These are phyloP conservation scores for Aphelenchoides avenae DNA, from an alignment of 1,140 invertebrate genomes.

Conservation along the genomic window DNA sequence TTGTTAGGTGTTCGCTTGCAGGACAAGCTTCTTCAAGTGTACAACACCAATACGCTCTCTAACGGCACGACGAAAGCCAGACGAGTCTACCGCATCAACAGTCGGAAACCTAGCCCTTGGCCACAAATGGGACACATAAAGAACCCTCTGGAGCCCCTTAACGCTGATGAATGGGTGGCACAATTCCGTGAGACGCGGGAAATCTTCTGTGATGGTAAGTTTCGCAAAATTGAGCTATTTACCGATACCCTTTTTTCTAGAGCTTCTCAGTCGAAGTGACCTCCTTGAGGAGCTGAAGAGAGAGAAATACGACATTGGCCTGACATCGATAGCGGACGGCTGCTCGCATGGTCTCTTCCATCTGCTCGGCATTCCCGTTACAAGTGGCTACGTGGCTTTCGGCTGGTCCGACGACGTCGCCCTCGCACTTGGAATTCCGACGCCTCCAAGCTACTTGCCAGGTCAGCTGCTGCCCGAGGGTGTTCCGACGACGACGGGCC, in stretches of 20 bases:
- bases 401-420: constrained; percentile 5
- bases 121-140: too few relatives aligned
- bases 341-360: constrained; percentile 2
- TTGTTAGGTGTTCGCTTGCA: too few relatives aligned
- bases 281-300: constrained; percentile 4
- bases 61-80: neutral
- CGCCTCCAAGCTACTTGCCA: constrained; percentile 7
- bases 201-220: neutral
- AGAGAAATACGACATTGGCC: constrained; percentile 9
- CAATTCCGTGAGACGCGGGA: neutral
- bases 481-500: too few relatives aligned
- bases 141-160: too few relatives aligned
- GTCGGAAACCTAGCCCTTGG: too few relatives aligned
- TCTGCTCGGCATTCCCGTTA: constrained; percentile 7
- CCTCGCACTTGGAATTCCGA: neutral
- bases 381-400: constrained; percentile 1
- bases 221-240: neutral
- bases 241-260: neutral
- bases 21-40: neutral
- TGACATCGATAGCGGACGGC: constrained; percentile 6
- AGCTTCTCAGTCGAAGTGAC: neutral
- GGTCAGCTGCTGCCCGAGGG: constrained; percentile 4
- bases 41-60: neutral
- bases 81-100: neutral
- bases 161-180: neutral